Percentiles rank a stretch among this genome's conserved stretches.
These are phyloP conservation scores for Muscidifurax raptorellus DNA, from an alignment of 1,140 invertebrate species.

Conservation along the genomic window DNA sequence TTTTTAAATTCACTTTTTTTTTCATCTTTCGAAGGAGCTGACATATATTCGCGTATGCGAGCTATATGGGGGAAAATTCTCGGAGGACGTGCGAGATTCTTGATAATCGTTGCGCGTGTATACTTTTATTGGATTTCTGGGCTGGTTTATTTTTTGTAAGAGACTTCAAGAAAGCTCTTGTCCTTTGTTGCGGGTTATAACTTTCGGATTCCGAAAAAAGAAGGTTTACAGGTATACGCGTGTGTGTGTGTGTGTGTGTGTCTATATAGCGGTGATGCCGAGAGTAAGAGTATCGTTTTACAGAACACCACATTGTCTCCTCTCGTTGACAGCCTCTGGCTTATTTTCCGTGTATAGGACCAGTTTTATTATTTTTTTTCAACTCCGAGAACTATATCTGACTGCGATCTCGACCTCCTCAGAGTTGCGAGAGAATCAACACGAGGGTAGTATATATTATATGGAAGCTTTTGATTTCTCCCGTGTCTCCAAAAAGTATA, in stretches of 20 bases:
- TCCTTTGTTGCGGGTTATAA: background rate
- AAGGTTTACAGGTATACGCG: background rate
- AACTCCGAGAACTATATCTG: constrained; percentile 14
- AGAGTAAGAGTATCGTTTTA: constrained; percentile 41
- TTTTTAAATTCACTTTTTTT: background rate
- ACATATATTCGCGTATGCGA: background rate
- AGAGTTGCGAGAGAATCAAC: too few relatives aligned
- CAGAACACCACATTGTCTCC: constrained; percentile 41
- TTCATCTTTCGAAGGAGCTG: background rate
- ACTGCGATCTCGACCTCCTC: constrained; percentile 12
- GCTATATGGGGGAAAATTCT: background rate
- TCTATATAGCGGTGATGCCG: background rate
- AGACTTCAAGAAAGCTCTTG: too few relatives aligned
- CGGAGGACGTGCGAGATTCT: background rate
- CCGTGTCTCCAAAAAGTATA: too few relatives aligned
- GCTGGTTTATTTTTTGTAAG: background rate
- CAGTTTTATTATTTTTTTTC: background rate
- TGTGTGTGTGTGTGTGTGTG: too few relatives aligned
- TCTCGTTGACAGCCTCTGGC: constrained; percentile 6
- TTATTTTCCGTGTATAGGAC: background rate
- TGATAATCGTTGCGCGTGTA: background rate
- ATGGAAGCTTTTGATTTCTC: background rate
- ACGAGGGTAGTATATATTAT: background rate
- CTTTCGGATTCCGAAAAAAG: background rate
- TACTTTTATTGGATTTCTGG: background rate